Conservation (phyloP, 1,140 invertebrate species). For the Heliothis subflexa region DNA sequence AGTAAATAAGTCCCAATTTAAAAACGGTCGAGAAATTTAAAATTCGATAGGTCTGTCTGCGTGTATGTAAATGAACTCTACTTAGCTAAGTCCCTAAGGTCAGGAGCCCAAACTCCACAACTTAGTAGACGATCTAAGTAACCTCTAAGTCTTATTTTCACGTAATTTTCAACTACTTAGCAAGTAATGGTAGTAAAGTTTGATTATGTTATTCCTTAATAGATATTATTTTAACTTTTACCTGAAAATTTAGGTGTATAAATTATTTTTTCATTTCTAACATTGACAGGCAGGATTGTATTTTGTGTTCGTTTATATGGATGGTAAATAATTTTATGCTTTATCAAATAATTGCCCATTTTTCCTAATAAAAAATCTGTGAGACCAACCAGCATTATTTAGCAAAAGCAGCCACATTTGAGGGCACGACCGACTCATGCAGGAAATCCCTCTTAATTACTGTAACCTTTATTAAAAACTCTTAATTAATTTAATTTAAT, state of each 20-base stretch:
- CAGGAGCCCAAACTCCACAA: constrained; percentile 3
- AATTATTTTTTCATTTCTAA: background rate
- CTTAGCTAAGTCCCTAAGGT: background rate
- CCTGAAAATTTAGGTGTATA: background rate
- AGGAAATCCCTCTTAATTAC: no score
- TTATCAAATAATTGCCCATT: no score
- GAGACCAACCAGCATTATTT: no score
- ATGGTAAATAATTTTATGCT: no score
- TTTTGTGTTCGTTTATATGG: background rate
- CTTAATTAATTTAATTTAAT: background rate
- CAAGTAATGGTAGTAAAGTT: background rate
- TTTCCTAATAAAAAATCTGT: no score
- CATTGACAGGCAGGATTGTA: background rate
- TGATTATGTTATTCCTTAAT: constrained; percentile 3
- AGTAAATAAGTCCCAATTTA: no score
- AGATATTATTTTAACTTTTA: background rate
- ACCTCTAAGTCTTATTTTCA: constrained; percentile 31
- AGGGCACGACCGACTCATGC: no score
- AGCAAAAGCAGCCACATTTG: no score
- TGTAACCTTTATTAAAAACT: no score
- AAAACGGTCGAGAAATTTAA: background rate
- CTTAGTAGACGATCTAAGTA: background rate
- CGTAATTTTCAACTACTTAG: constrained; percentile 29
- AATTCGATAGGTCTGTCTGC: background rate
- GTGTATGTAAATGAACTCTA: constrained; percentile 16